Base-by-base conservation (phyloP, 2,113 vertebrate species). In the Oryctolagus cuniculus region DNA sequence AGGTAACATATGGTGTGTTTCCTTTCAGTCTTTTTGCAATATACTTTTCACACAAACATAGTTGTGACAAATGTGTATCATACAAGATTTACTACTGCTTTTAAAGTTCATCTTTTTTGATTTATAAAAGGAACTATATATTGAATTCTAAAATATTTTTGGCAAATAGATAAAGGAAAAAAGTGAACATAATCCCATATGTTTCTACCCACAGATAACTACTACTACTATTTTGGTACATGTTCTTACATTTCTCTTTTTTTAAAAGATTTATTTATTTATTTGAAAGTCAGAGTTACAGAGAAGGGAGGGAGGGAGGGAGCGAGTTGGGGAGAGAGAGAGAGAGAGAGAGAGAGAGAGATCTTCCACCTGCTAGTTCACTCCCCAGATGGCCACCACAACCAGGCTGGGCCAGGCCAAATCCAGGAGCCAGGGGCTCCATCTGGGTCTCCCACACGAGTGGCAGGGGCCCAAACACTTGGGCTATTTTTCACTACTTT, bases 61-160 rank as follows among this genome's bases (percentile, higher is more conserved):
- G 27, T 22, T 84, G 27, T 44, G 58, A 74, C 78, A 81, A 81
- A 94, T 90, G 84, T 81, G 31, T 21, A 73, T 22, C 38, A 73
- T 53, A 49, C 10, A 81, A 89, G 72, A 93, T 27, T 93, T 27
- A 91, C 77, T 90, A 66, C 89, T 75, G 31, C 77, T 91, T 90
- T 92, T 73, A 87, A 89, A 96, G 64, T 94, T 95, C 87, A 73
- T 85, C 36, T 53, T 92, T 94, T 69, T 82, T 77, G 61, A 94
- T 73, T 93, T 94, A 69, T 69, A 80, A 94, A 96, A 80, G 36
- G 25, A 96, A 97, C 64, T 70, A 90, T 93, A 29, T 24, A 77
- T 74, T 21, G 12, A 88, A 84, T 89, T 90, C 82, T 75, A 81
- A 93, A 94, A 96, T 97, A 87, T 91, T 97, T 91, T 69, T 53